Base-by-base conservation (phyloP, 1,140 invertebrate genomes). In the Philaenus spumarius region DNA sequence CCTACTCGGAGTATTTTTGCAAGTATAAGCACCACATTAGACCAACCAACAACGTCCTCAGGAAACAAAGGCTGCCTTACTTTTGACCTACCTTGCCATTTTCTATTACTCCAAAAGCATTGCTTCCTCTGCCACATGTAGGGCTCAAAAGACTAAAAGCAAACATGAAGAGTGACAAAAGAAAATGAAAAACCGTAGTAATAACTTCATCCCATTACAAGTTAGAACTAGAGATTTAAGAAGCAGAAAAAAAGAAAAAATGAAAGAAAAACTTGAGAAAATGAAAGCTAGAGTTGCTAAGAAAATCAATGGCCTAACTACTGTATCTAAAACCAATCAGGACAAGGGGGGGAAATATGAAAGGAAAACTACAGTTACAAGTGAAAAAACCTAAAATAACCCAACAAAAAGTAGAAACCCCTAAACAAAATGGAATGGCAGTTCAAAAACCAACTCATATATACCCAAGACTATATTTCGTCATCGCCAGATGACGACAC, bases 191-290 rank as follows among this genome's bases (percentile, higher is more conserved):
- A 45, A 45, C 42, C 6, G 42, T 45, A 6, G 42, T 45, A 45
- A 45, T 45, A 45, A 45, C 42, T 45, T 45, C 42, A 45, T 45
- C 42, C 6, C 42, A 7, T 15, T 45, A 45, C 42, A 45, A 45
- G 42, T 45, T 45, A 45, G 42, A 45, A 45, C 42, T 45, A 45
- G 15, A 45, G 42, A 14, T 7, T 45, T 7, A 45, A 45, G 7
- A 45, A 45, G 20, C 14, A 6, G 42, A 45, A 45, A 45, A 45
- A 45, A 45, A 45, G 42, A 45, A 45, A 45, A 45, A 6, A 15
- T 45, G 42, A 45, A 45, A 45, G 42, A 9, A 45, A 9, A 7
- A 45, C 42, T 45, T 9, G 15, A 45, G 42, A 45, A 45, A 17
- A 45, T 45, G 15, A 9, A 45, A 45, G 42, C 42, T 45, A 45